phyloP scores from a whole-genome alignment of 1,140 invertebrate species.

The Megathymus violae region DNA sequence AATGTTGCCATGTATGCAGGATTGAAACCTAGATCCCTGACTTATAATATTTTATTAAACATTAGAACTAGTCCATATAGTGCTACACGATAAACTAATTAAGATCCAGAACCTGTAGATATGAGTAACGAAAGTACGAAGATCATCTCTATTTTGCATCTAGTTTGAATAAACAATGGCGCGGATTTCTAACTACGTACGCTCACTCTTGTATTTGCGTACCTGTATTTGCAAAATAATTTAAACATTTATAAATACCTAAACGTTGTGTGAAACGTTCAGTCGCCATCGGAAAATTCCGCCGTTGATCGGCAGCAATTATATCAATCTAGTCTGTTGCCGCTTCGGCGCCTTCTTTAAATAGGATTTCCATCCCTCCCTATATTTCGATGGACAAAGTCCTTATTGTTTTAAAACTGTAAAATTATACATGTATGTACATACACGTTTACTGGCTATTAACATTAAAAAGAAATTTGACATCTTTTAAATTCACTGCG shows the following conservation, averaged over 20 bases:
- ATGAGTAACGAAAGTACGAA: conserved; percentile 6
- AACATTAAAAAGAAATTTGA: no score
- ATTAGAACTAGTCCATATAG: no score
- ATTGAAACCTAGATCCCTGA: no score
- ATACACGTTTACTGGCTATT: no score
- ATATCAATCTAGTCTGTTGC: conserved; percentile 52
- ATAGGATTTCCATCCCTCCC: conserved; percentile 8
- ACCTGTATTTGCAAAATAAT: conserved; percentile 10
- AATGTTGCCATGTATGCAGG: no score
- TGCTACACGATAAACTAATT: no score
- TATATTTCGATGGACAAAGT: conserved; percentile 3
- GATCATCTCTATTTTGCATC: conserved; percentile 24
- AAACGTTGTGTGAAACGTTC: conserved; percentile 12
- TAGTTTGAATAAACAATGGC: conserved; percentile 38
- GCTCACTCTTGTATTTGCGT: conserved; percentile 1
- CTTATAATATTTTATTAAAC: no score
- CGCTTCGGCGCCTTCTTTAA: conserved; percentile 26
- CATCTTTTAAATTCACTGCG: no score
- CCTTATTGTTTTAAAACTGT: no score
- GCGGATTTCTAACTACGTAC: conserved; percentile 2
- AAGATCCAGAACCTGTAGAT: no score
- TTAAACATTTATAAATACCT: conserved; percentile 25
- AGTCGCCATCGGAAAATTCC: conserved; percentile 62
- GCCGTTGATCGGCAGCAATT: conserved; percentile 60
- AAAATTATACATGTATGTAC: no score